Conservation (phyloP, 2,797 vertebrate species). For the Micrastur ruficollis region DNA sequence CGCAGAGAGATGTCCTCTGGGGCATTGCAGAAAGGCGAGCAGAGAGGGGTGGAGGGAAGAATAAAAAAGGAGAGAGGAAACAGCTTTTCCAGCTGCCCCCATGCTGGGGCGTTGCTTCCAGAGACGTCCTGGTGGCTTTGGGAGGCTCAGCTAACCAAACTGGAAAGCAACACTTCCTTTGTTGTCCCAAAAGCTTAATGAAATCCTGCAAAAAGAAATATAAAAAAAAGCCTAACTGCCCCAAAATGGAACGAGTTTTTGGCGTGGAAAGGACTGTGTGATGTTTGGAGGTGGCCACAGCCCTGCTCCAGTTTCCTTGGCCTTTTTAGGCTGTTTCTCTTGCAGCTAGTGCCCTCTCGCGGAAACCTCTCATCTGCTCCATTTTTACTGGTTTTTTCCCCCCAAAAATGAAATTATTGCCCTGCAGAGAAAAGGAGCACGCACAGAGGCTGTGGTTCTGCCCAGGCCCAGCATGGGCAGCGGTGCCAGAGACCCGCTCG, state of each 20-base stretch:
- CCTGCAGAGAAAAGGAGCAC: rapidly evolving
- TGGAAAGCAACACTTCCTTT: not conserved
- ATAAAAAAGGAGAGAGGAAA: not conserved
- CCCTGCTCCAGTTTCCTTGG: rapidly evolving
- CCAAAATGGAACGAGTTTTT: not conserved
- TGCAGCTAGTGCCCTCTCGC: slow-evolving; percentile 9
- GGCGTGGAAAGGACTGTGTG: rapidly evolving
- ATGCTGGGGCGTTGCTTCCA: not conserved
- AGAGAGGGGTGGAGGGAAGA: not conserved
- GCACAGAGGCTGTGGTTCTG: not conserved
- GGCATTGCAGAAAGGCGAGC: not conserved
- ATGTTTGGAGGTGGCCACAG: rapidly evolving
- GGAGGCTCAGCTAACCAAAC: not conserved
- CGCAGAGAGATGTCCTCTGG: rapidly evolving
- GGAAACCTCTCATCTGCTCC: not conserved
- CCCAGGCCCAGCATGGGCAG: not conserved
- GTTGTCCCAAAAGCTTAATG: not conserved
- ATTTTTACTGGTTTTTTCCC: rapidly evolving
- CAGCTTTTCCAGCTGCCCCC: not conserved
- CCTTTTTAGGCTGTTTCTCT: not conserved
- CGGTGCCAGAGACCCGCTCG: rapidly evolving
- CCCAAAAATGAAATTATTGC: rapidly evolving
- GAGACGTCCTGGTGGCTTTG: not conserved
- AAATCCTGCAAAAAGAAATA: not conserved
- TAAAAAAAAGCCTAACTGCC: not conserved